Evolutionary conservation across 2,888 invertebrate species (phyloP).

Genomic region (Polydrusus pterygomalis): DNA sequence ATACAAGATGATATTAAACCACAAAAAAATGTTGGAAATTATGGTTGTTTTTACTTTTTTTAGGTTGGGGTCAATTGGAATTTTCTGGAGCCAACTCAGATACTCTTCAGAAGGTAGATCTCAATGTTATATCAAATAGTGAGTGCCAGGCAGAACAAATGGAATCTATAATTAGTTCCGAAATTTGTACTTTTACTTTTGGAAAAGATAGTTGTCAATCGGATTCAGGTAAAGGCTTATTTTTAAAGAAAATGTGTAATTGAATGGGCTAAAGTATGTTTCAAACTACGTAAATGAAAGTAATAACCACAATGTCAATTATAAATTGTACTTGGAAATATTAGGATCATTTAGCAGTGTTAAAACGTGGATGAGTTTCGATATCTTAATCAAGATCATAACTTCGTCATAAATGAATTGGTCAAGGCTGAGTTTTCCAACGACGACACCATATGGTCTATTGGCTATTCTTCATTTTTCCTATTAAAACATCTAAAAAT

Average conservation of each 20-base stretch:
- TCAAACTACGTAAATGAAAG: no score
- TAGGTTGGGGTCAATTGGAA: slow-evolving; percentile 78
- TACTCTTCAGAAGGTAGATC: slow-evolving; percentile 73
- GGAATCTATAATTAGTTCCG: slow-evolving; percentile 62
- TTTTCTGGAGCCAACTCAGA: slow-evolving; percentile 74
- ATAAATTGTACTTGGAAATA: not conserved
- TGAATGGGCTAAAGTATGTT: not conserved
- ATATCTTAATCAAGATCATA: no score
- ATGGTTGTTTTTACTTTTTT: not conserved
- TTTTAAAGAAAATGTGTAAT: not conserved
- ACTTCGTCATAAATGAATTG: no score
- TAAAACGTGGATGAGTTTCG: no score
- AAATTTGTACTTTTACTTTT: slow-evolving; percentile 62
- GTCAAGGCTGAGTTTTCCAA: no score
- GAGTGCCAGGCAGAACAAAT: slow-evolving; percentile 68
- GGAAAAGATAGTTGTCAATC: slow-evolving; percentile 64
- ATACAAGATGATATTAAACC: no score
- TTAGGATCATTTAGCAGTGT: no score
- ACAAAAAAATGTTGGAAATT: not conserved
- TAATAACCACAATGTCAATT: not conserved
- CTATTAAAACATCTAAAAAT: no score
- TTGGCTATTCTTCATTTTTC: no score
- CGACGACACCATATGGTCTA: no score
- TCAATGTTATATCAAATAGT: slow-evolving; percentile 73
- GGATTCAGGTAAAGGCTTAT: slow-evolving; percentile 61